Evolutionary conservation across 2,113 vertebrate species (phyloP), one percentile per base, ranked within the genome.

Genomic region (Solenodon paradoxus): DNA sequence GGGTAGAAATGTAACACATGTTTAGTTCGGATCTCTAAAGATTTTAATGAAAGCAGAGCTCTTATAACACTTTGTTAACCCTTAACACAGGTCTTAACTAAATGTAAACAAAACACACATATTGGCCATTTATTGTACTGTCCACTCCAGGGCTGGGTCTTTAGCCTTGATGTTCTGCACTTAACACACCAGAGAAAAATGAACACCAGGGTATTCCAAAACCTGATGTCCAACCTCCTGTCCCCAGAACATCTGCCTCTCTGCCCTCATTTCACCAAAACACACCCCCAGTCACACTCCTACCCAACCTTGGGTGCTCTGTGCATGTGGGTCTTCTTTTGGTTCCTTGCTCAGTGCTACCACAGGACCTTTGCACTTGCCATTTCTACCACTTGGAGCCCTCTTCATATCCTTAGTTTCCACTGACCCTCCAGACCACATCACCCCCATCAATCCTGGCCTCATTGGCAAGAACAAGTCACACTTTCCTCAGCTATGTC

Each of bases 91-190:
- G 74, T 38, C 86, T 85, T 45, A 35, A 81, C 35, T 88, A 71
- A 88, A 80, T 26, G 57, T 93, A 88, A 96, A 95, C 88, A 94
- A 69, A 61, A 68, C 64, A 11, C 20, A 32, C 75, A 83, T 61
- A 94, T 95, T 64, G 51, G 77, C 61, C 38, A 59, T 91, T 96
- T 87, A 75, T 71, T 77, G 88, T 84, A 78, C 87, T 75, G 28
- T 63, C n/a, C 13, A 17, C 32, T 89, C 28, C 20, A 40, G 55
- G 66, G 42, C 12, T 78, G 28, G 45, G 32, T 80, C 83, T 90
- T 63, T 45, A 63, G 35, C 77, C 90, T 78, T 81, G 72, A 88
- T 38, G n/a, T 24, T 86, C 55, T 78, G 17, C 5, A 51, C 24
- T 74, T 81, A 28, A 92, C 63, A 82, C 42, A 89, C 30, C 40